phyloP scores from a whole-genome alignment of 2,113 vertebrate species.

The Polypterus senegalus region DNA sequence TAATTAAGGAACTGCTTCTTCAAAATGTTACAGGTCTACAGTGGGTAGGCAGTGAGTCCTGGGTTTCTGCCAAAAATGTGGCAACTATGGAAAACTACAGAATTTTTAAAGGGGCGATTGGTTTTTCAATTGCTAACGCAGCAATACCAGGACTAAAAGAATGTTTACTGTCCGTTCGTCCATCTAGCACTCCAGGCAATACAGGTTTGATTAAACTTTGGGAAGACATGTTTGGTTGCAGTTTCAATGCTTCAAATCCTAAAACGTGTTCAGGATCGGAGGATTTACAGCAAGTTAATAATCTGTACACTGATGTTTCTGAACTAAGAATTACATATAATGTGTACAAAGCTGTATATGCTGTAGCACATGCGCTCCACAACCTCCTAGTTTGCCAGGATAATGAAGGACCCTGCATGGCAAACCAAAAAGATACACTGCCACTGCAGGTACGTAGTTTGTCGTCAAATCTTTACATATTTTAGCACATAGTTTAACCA shows the following conservation, averaged over 20 bases:
- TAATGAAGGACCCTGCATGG: slow-evolving; percentile 4
- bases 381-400: slow-evolving; percentile 32
- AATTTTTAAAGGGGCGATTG: slow-evolving; percentile 41
- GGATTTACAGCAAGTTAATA: slow-evolving; percentile 29
- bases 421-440: too few relatives aligned
- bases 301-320: slow-evolving; percentile 40
- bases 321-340: slow-evolving; percentile 48
- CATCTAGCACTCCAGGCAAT: slow-evolving; percentile 33
- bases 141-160: slow-evolving; percentile 29
- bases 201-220: slow-evolving; percentile 47
- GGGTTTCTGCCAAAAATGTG: slow-evolving; percentile 38
- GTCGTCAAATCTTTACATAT: too few relatives aligned
- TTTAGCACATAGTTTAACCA: too few relatives aligned
- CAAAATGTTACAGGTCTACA: slow-evolving; percentile 42
- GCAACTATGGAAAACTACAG: slow-evolving; percentile 31
- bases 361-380: slow-evolving; percentile 42
- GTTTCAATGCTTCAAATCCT: slow-evolving; percentile 17
- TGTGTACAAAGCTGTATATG: slow-evolving; percentile 51
- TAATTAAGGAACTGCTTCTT: slow-evolving; percentile 34
- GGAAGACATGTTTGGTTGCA: slow-evolving; percentile 49
- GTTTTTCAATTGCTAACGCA: slow-evolving; percentile 39
- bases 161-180: slow-evolving; percentile 32
- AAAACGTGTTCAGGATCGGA: slow-evolving; percentile 40
- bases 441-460: too few relatives aligned
- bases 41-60: slow-evolving; percentile 39